Evolutionary conservation across 2,113 vertebrate species (phyloP).

Genomic region (Macheiramphus alcinus): DNA sequence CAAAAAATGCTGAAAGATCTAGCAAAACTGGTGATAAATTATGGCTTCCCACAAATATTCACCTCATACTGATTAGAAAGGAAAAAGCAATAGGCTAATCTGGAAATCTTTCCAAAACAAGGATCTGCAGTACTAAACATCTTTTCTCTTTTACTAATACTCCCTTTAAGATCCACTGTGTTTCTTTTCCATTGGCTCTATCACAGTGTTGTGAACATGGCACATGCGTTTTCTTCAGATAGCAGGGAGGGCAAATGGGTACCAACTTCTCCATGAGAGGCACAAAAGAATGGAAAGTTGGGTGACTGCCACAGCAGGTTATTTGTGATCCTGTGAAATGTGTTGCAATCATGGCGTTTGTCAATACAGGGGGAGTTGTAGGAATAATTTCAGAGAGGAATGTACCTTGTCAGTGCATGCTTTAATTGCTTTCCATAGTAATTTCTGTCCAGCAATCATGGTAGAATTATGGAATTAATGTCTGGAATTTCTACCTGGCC

Average conservation of each 20-base stretch:
- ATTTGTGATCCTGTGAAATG: neutral
- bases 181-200: neutral
- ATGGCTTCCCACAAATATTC: neutral
- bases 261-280: neutral
- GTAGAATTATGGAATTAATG: neutral
- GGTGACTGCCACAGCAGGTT: neutral
- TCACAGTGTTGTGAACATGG: neutral
- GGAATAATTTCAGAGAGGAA: neutral
- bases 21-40: neutral
- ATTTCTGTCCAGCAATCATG: neutral
- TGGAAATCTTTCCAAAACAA: neutral
- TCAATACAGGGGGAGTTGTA: neutral
- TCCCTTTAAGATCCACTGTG: neutral
- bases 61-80: neutral
- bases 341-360: neutral
- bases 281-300: neutral
- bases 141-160: neutral
- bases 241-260: neutral
- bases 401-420: neutral
- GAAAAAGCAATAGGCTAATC: neutral
- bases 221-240: accelerated
- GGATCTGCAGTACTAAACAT: neutral
- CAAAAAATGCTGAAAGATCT: neutral
- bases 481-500: neutral
- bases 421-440: neutral